Evolutionary conservation across 2,888 invertebrate genomes (phyloP), one percentile per base, ranked within the genome.

Genomic region (Germaria angustata): DNA sequence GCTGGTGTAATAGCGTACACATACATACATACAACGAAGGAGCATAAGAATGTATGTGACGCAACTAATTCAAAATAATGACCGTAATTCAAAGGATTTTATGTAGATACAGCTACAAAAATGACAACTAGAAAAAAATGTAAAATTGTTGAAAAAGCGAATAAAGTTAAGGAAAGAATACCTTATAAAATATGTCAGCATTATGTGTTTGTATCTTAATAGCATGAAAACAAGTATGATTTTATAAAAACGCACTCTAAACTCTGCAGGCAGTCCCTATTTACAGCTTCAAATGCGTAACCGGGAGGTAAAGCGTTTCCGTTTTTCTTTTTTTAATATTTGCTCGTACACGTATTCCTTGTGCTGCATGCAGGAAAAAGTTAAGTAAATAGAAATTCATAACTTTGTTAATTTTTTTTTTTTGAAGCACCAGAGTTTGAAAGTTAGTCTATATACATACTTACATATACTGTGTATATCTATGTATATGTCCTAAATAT

Each of bases 51-150:
- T 53, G 15, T 78, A 49, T 71, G 65, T 78, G 71, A 63, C 68
- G 57, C 59, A 77, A 81, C 81, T 81, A 81, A 81, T 81, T 81
- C 81, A 81, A 81, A 81, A 81, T 81, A 81, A 81, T 81, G 81
- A 72, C 76, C 81, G 71, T 81, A 81, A 81, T 81, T 81, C 76
- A 81, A 81, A 81, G 76, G 72, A 81, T 81, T 81, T 81, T 81
- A 77, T 81, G 72, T 61, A 61, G 66, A 68, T 66, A 72, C 72
- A 72, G 59, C 71, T 66, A 72, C 65, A 66, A 72, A 73, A 81
- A 66, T 72, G 72, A 68, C 71, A 81, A 61, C 72, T 72, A 11
- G 8, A 55, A 24, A 24, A 57, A 71, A 61, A 55, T 55, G 41
- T 32, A 55, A 80, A 71, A 53, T 44, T 53, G 24, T 32, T 34